These are phyloP conservation scores for Chloropsis hardwickii DNA, from an alignment of 2,113 vertebrate species.

Conservation along the genomic window DNA sequence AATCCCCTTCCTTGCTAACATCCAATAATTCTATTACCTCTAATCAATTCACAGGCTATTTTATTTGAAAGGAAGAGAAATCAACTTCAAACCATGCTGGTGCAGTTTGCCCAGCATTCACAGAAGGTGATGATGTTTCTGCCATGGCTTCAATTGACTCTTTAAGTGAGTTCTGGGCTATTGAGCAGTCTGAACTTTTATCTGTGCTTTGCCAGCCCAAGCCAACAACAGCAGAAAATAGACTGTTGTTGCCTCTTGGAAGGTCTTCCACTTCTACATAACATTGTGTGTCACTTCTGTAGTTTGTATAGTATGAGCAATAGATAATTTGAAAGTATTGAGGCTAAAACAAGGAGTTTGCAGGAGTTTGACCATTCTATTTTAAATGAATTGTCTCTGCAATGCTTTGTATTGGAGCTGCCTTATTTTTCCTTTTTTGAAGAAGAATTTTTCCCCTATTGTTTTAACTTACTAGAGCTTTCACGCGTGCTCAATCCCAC, in stretches of 20 bases:
- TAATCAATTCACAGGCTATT: conserved; percentile 59
- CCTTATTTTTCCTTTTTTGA: not conserved
- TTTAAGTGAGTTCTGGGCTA: conserved; percentile 1
- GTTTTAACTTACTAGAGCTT: not conserved
- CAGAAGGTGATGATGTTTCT: not conserved
- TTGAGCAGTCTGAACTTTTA: not conserved
- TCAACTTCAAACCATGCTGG: not conserved
- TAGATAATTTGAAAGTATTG: not conserved
- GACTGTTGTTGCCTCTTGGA: not conserved
- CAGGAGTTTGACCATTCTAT: not conserved
- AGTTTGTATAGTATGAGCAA: not conserved
- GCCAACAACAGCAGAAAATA: not conserved
- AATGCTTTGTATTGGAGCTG: not conserved
- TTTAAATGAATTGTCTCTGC: not conserved
- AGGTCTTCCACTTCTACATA: not conserved
- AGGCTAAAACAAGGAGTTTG: not conserved
- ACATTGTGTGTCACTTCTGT: not conserved
- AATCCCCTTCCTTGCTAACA: conserved; percentile 60
- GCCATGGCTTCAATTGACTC: conserved; percentile 21
- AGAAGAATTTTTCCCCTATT: not conserved
- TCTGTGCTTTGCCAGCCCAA: not conserved
- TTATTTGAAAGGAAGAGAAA: conserved; percentile 46
- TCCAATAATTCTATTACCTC: conserved; percentile 53
- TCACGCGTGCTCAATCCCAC: not conserved
- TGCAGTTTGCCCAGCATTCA: not conserved